Conservation (phyloP, 2,113 vertebrate genomes). For the Edolisoma coerulescens region DNA sequence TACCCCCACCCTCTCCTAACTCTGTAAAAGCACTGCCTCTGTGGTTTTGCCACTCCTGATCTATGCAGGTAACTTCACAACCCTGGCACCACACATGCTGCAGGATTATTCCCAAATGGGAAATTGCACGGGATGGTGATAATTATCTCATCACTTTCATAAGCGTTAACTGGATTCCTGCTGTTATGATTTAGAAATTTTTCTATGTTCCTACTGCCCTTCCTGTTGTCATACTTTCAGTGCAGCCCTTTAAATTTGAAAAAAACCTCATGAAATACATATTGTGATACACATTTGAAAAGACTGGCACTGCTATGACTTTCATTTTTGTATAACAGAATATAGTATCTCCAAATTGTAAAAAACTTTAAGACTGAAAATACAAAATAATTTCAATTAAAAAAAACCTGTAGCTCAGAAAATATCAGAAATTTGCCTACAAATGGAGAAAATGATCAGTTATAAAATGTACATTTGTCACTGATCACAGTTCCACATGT, state of each 20-base stretch:
- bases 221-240: neutral
- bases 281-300: neutral
- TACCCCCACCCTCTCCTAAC: neutral
- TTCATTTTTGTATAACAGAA: neutral
- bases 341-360: neutral
- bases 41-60: neutral
- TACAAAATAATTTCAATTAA: neutral
- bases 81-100: neutral
- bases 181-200: neutral
- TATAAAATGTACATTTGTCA: neutral
- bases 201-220: neutral
- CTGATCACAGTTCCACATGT: neutral
- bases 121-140: neutral
- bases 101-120: neutral
- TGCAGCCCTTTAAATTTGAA: neutral
- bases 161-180: neutral
- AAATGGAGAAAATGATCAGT: neutral
- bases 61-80: neutral
- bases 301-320: neutral
- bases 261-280: neutral
- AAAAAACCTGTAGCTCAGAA: neutral
- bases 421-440: neutral
- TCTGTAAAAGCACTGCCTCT: neutral
- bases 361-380: neutral
- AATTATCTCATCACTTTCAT: constrained; percentile 20